Evolutionary conservation across 2,113 vertebrate genomes (phyloP).

Genomic region (Platichthys flesus): DNA sequence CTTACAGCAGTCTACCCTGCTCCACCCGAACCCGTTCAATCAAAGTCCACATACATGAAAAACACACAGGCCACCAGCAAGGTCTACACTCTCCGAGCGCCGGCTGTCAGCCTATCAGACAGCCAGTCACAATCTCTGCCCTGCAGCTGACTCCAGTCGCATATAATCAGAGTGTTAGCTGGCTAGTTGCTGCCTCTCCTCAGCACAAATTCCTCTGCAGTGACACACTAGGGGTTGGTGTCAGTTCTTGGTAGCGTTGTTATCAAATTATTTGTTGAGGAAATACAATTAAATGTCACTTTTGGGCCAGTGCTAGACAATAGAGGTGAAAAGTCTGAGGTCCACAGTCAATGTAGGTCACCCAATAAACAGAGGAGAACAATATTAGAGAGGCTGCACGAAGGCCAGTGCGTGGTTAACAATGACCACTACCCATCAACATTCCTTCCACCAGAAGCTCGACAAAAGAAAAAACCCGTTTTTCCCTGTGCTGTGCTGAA

Average conservation of each 20-base stretch:
- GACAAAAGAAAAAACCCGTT: conserved; percentile 54
- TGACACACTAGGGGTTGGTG: conserved; percentile 55
- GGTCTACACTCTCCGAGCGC: conserved; percentile 49
- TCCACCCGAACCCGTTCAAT: conserved; percentile 44
- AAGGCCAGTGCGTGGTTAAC: conserved; percentile 30
- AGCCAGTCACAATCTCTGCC: conserved; percentile 67
- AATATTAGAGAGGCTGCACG: conserved; percentile 15
- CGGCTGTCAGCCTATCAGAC: conserved; percentile 66
- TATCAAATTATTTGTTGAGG: neutral
- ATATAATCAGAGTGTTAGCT: conserved; percentile 54
- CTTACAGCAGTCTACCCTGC: conserved; percentile 32
- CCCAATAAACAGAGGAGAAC: conserved; percentile 22
- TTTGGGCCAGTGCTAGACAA: conserved; percentile 9
- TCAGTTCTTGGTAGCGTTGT: conserved; percentile 27
- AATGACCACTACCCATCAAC: conserved; percentile 43
- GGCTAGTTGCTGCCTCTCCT: conserved; percentile 52
- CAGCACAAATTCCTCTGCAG: conserved; percentile 57
- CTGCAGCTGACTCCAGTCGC: conserved; percentile 73
- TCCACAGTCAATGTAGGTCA: conserved; percentile 56
- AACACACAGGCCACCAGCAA: conserved; percentile 32
- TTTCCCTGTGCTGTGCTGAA: conserved; percentile 32
- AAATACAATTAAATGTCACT: conserved; percentile 14
- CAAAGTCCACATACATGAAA: conserved; percentile 32
- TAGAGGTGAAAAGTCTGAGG: conserved; percentile 32
- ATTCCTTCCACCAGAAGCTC: conserved; percentile 45